Conservation (phyloP, 1,140 invertebrate genomes). For the Drosophila dunni region DNA sequence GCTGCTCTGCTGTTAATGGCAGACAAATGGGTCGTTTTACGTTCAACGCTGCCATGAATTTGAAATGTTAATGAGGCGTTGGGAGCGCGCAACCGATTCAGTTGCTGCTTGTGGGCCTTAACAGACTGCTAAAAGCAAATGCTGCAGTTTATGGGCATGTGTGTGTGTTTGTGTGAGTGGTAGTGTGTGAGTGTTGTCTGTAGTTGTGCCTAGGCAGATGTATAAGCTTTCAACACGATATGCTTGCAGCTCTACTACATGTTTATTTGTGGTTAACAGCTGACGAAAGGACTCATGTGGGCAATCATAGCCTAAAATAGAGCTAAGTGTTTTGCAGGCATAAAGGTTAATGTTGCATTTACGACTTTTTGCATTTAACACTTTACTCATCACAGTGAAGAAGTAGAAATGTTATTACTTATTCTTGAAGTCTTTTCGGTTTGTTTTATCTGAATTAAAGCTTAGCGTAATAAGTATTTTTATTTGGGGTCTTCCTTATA, state of each 20-base stretch:
- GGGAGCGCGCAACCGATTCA: conserved; percentile 33
- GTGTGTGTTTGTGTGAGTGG: neutral
- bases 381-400: neutral
- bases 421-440: neutral
- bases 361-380: conserved; percentile 23
- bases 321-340: conserved; percentile 36
- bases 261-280: conserved; percentile 45
- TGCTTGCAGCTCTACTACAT: conserved; percentile 30
- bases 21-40: conserved; percentile 66
- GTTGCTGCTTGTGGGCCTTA: conserved; percentile 42
- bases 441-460: neutral
- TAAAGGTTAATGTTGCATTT: conserved; percentile 37
- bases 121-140: conserved; percentile 67
- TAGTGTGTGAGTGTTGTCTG: neutral
- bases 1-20: conserved; percentile 63
- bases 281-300: conserved; percentile 25
- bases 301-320: conserved; percentile 32
- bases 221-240: conserved; percentile 18
- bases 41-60: conserved; percentile 66
- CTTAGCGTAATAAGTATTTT: neutral
- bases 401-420: neutral
- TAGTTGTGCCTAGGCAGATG: conserved; percentile 13
- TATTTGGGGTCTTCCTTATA: neutral
- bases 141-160: conserved; percentile 62
- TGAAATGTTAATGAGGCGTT: conserved; percentile 74